A percentile compares a stretch with the other conserved stretches of the same genome.
Conservation (phyloP, 2,888 invertebrate genomes). For the Dolichomitus sp. region DNA sequence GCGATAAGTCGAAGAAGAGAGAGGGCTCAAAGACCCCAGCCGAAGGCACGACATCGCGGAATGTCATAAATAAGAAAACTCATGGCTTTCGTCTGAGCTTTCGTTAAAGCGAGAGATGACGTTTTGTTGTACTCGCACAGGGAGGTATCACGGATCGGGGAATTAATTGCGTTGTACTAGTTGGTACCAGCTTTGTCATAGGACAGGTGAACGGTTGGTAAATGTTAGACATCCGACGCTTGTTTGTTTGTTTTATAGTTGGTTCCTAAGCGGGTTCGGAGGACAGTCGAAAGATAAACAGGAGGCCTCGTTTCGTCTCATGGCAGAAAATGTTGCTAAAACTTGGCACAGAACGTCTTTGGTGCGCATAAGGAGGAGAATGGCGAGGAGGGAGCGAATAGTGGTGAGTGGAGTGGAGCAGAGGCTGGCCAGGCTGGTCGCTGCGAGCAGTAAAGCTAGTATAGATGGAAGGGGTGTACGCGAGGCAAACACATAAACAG, state of each 20-base stretch:
- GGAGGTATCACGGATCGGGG: conserved; percentile 64
- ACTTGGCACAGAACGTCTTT: conserved; percentile 1
- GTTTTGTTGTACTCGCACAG: conserved; percentile 37
- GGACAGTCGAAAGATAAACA: not conserved
- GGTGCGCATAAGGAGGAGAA: conserved; percentile 1
- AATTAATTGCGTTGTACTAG: conserved; percentile 76
- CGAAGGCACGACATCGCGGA: conserved; percentile 71
- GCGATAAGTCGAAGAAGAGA: conserved; percentile 55
- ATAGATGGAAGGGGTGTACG: conserved; percentile 15
- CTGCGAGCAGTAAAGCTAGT: conserved; percentile 54
- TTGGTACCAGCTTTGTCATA: conserved; percentile 69
- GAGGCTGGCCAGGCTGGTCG: conserved; percentile 37
- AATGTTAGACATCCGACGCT: not conserved
- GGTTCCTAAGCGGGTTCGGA: not conserved
- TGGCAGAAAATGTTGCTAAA: conserved; percentile 2
- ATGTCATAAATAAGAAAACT: conserved; percentile 73
- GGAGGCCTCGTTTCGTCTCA: not conserved
- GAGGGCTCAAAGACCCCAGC: conserved; percentile 54
- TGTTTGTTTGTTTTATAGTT: conserved; percentile 15
- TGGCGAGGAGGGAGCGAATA: not conserved
- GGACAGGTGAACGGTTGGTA: not conserved
- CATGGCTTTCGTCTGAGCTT: conserved; percentile 45
- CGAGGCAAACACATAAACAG: conserved; percentile 67
- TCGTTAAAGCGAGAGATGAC: conserved; percentile 56
- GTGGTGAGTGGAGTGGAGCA: conserved; percentile 29